phyloP scores from a whole-genome alignment of 2,797 vertebrate species.

The Triplophysa bombifrons region DNA sequence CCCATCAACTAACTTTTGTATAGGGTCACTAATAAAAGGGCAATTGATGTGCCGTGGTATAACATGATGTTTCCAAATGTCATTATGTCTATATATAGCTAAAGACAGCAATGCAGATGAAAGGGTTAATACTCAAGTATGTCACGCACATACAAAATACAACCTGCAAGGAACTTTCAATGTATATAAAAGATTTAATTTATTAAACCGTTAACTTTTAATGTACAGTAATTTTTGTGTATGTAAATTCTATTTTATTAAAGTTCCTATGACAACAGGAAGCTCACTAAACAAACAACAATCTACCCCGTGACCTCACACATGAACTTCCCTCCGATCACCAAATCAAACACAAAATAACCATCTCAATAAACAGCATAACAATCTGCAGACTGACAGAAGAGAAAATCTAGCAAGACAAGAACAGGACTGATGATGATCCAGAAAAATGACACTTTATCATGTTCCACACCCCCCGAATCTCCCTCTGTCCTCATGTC shows the following conservation, averaged over 20 bases:
- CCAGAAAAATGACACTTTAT: conserved; percentile 43
- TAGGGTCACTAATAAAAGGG: conserved; percentile 14
- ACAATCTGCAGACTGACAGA: conserved; percentile 22
- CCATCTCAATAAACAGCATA: conserved; percentile 27
- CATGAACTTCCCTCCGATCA: conserved; percentile 2
- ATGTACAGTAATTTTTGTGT: too few species aligned
- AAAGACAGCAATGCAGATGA: conserved; percentile 9
- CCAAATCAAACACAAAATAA: conserved; percentile 22
- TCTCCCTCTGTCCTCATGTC: background rate
- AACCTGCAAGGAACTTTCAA: too few species aligned
- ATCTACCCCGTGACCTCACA: background rate
- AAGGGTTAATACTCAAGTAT: background rate
- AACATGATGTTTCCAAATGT: conserved; percentile 16
- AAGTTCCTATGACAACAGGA: background rate
- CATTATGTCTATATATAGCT: background rate
- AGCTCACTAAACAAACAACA: background rate
- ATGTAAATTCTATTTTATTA: too few species aligned
- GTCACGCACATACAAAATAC: background rate
- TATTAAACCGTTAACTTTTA: too few species aligned
- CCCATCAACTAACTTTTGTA: conserved; percentile 38
- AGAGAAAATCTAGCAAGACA: conserved; percentile 22
- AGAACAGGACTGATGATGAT: conserved; percentile 29
- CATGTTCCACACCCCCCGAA: conserved; percentile 10
- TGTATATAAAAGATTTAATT: too few species aligned
- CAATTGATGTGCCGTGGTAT: conserved; percentile 1